phyloP scores from a whole-genome alignment of 2,113 vertebrate genomes.

The Bothrops jararaca region DNA sequence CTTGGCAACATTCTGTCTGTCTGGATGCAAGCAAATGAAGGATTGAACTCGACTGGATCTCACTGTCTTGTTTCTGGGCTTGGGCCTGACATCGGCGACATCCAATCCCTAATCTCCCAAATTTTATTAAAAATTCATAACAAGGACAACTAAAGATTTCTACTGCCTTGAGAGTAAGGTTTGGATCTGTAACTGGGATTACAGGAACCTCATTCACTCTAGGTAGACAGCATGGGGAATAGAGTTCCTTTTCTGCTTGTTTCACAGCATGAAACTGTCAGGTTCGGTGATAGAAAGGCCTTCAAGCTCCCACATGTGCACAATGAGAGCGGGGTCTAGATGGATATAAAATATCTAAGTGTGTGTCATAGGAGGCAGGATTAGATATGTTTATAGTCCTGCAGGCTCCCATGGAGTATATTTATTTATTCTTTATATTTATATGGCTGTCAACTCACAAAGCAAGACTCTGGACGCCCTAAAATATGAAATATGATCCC shows the following conservation, averaged over 20 bases:
- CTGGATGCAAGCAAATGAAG: too few relatives aligned
- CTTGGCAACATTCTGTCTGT: too few relatives aligned
- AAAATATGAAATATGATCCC: background rate
- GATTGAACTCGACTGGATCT: too few relatives aligned
- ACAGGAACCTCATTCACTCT: background rate
- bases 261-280: background rate
- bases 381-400: background rate
- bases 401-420: background rate
- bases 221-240: background rate
- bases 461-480: background rate
- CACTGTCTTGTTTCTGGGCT: too few relatives aligned
- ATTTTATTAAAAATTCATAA: background rate
- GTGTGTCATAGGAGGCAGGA: background rate
- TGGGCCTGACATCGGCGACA: background rate
- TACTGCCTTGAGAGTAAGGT: background rate
- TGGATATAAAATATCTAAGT: background rate
- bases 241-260: background rate
- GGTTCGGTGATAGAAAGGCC: background rate
- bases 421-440: background rate
- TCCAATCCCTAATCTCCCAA: background rate
- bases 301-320: background rate
- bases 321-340: background rate
- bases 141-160: background rate
- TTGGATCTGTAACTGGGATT: background rate
- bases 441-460: background rate